Base-by-base conservation (phyloP, 2,113 vertebrate genomes). In the Semicossyphus pulcher region DNA sequence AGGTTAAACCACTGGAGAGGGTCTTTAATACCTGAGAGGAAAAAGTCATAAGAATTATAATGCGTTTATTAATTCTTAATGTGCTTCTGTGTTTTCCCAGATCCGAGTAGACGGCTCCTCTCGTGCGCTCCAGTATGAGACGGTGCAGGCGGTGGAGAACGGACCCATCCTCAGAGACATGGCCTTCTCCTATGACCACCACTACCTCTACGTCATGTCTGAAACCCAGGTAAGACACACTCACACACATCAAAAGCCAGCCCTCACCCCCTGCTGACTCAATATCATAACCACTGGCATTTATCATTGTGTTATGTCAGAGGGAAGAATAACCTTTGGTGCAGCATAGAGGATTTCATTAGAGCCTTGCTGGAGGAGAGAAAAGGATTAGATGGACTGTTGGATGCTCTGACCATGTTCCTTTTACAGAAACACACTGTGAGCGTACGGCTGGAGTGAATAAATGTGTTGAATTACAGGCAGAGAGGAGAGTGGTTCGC, bases 121-220 rank as follows among this genome's bases (percentile, higher is more conserved):
- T 44, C 95, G 92, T 28, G 96, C 97, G 0, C 88, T 94, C 61
- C 96, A 97, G 83, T 99, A 99, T 0, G 98, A 99, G 91, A 96
- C 95, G 0, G 92, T 98, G 51, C 97, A 98, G 81, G 96, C 97
- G 47, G 97, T 97, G 63, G 95, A 97, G 28, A 92, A 87, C 0
- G 97, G 96, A 21, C 96, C 96, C 0, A 87, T 99, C 75, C 92
- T 97, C 41, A 85, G 97, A 67, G 97, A 99, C 73, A 99, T 99
- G 98, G 97, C 95, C 56, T 99, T 99, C 91, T 98, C 97, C 0
- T 84, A 95, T 41, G 96, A 98, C 76, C 93, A 97, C 0, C 95
- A 97, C 11, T 95, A 97, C 67, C 96, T 99, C 69, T 98, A 98
- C 81, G 93, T 97, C 92, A 99, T 99, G 97, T 99, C 98, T 2